phyloP scores from a whole-genome alignment of 2,888 invertebrate species.

The Monochamus alternatus region DNA sequence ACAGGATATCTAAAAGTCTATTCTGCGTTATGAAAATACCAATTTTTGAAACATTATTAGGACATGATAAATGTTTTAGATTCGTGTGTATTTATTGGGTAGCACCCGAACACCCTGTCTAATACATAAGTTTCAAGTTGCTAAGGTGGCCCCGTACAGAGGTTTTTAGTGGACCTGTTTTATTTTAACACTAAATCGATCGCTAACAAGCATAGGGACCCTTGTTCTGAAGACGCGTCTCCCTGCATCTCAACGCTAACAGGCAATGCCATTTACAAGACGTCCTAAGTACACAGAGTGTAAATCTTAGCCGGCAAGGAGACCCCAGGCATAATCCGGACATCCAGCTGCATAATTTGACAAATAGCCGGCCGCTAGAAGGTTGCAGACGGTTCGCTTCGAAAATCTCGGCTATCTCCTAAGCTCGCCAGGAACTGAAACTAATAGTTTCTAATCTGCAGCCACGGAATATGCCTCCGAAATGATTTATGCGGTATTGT shows the following conservation, averaged over 20 bases:
- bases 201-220: neutral
- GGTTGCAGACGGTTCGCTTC: conserved; percentile 13
- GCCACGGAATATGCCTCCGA: conserved; percentile 10
- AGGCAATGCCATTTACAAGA: conserved; percentile 2
- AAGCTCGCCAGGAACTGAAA: conserved; percentile 23
- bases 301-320: conserved; percentile 18
- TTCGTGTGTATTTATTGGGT: no score
- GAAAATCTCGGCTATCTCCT: conserved; percentile 27
- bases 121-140: no score
- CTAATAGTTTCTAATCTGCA: conserved; percentile 33
- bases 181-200: no score
- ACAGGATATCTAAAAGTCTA: no score
- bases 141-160: no score
- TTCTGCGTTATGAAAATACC: no score
- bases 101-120: no score
- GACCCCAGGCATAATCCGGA: conserved; percentile 1
- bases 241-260: neutral
- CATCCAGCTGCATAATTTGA: conserved; percentile 23
- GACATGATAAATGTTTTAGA: no score
- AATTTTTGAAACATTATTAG: no score
- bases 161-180: no score
- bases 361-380: conserved; percentile 15
- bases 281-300: conserved; percentile 15
- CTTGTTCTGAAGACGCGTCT: neutral
- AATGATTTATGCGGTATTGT: conserved; percentile 21